Conservation (phyloP, 1,140 invertebrate species). For the Musca vetustissima region DNA sequence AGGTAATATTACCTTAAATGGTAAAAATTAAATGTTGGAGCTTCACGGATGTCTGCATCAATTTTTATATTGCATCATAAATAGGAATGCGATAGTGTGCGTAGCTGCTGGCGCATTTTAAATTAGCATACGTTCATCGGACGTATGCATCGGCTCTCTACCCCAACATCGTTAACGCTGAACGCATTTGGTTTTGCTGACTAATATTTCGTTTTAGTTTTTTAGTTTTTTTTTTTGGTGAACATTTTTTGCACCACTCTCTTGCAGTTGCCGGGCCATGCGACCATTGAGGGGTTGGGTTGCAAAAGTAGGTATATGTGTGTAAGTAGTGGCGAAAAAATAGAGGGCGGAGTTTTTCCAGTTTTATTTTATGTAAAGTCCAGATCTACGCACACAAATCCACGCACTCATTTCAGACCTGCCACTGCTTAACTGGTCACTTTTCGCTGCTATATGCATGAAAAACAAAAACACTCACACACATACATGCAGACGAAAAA, state of each 20-base stretch:
- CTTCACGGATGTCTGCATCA: neutral
- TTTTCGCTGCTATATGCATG: neutral
- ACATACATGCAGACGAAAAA: no score
- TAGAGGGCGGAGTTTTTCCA: slow-evolving; percentile 24
- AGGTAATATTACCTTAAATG: slow-evolving; percentile 48
- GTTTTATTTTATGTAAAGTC: slow-evolving; percentile 21
- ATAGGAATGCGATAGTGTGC: slow-evolving; percentile 17
- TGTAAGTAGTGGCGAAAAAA: slow-evolving; percentile 16
- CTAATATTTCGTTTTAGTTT: slow-evolving; percentile 43
- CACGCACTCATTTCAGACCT: slow-evolving; percentile 19
- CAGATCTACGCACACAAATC: slow-evolving; percentile 21
- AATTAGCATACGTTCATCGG: slow-evolving; percentile 41
- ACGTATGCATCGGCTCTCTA: neutral
- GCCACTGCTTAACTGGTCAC: slow-evolving; percentile 35
- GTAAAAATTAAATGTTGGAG: slow-evolving; percentile 19
- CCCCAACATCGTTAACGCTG: no score
- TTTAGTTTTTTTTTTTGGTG: slow-evolving; percentile 49
- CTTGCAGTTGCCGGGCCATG: neutral
- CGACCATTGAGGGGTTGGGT: slow-evolving; percentile 47
- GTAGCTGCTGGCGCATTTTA: slow-evolving; percentile 45
- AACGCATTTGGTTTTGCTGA: slow-evolving; percentile 10
- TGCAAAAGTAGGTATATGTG: slow-evolving; percentile 25
- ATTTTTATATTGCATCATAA: neutral
- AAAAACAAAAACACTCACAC: no score
- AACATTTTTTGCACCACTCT: neutral